Base-by-base conservation (phyloP, 2,797 vertebrate species). In the Bucorvus abyssinicus region DNA sequence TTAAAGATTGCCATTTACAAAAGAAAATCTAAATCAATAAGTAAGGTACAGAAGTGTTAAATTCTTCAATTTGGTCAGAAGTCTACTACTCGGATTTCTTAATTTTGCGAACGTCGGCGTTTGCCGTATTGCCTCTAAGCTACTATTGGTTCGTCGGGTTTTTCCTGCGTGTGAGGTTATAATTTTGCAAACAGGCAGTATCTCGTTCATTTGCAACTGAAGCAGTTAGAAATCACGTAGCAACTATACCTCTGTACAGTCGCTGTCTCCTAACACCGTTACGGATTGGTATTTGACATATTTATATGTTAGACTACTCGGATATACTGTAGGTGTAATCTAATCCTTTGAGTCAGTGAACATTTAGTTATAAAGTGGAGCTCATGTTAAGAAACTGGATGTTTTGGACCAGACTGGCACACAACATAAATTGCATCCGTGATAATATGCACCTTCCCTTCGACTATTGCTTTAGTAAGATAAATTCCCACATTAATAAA, bases 391-490 rank as follows among this genome's bases (percentile, higher is more conserved):
- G 96, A 97, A 98, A 98, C 65, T 96, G 96, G 98, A 98, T 98
- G 97, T 96, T 98, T 98, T 97, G 98, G 98, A 98, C 98, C 98
- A 98, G 98, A 99, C 98, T 98, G 99, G 99, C 98, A 99, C 98
- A 97, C 97, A 98, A 99, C 98, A 99, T 98, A 99, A 98, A 99
- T 99, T 99, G 99, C 98, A 99, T 99, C 98, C 98, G 98, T 98
- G 98, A 98, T 98, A 98, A 98, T 98, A 98, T 98, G 98, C 98
- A 99, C 98, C 98, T 98, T 98, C 98, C 98, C 98, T 98, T 98
- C 97, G 93, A 98, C 98, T 99, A 99, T 99, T 99, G 99, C 98
- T 99, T 98, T 98, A 98, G 98, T 98, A 99, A 98, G 98, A 98
- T 98, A 98, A 98, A 98, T 98, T 98, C 97, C 98, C 98, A 98